Percentiles rank a stretch among this genome's conserved stretches.
Conservation (phyloP, 2,113 vertebrate species). For the Vidua macroura region DNA sequence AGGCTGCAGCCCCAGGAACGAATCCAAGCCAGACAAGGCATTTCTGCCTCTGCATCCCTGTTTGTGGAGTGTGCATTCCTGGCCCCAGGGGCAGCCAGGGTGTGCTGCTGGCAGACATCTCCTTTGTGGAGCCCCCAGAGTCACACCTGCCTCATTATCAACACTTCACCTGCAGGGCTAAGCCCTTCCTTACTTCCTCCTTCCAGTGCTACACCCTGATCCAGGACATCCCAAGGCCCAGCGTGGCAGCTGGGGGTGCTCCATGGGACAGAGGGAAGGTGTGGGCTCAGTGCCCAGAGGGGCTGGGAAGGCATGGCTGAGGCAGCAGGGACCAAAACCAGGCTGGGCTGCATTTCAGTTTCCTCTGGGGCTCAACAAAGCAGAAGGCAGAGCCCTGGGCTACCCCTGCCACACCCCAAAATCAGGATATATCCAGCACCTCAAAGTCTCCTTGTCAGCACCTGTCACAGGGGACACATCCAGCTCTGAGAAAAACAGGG, state of each 20-base stretch:
- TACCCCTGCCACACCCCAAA: neutral
- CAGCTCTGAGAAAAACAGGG: neutral
- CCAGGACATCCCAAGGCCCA: neutral
- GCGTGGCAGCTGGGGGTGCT: neutral
- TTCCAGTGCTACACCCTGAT: rapidly evolving
- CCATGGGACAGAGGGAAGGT: neutral
- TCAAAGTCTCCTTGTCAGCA: neutral
- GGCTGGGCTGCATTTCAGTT: neutral
- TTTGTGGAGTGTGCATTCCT: neutral
- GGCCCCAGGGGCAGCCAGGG: neutral
- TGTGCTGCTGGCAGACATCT: neutral
- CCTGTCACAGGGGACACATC: neutral
- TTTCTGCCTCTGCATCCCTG: rapidly evolving
- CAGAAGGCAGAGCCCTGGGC: neutral
- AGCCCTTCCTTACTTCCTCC: neutral
- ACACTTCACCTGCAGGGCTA: neutral
- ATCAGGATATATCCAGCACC: neutral
- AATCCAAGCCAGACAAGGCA: neutral
- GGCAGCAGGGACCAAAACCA: neutral
- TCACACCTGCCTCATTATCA: neutral
- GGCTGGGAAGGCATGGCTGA: neutral
- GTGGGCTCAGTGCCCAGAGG: neutral
- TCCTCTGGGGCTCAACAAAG: neutral
- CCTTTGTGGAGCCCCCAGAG: neutral
- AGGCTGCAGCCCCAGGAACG: neutral